phyloP scores from a whole-genome alignment of 2,888 invertebrate genomes.

The Helobdella robusta region DNA sequence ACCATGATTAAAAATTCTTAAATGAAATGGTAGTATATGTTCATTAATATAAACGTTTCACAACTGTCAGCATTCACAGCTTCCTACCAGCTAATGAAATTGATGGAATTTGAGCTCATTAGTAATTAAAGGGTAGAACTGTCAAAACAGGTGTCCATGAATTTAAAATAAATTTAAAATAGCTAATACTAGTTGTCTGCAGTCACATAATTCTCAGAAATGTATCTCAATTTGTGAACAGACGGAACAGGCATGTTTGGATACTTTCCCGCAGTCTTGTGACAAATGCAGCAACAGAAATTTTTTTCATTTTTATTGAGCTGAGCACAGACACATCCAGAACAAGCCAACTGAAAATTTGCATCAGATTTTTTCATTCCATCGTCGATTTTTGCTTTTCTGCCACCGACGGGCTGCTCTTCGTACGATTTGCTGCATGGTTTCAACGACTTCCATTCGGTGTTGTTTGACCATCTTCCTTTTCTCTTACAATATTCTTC shows the following conservation, averaged over 20 bases:
- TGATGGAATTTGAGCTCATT: neutral
- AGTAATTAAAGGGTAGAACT: neutral
- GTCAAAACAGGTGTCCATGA: too few species aligned
- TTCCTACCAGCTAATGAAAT: neutral
- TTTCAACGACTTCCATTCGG: too few species aligned
- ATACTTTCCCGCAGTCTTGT: neutral
- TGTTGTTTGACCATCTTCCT: too few species aligned
- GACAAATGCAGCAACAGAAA: too few species aligned
- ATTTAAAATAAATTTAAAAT: too few species aligned
- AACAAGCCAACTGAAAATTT: neutral
- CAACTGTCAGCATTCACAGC: too few species aligned
- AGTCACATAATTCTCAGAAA: constrained; percentile 25
- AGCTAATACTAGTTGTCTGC: constrained; percentile 24
- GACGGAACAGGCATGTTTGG: constrained; percentile 9
- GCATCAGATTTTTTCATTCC: neutral
- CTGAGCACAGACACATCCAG: constrained; percentile 1
- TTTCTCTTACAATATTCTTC: constrained; percentile 19
- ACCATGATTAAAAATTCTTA: too few species aligned
- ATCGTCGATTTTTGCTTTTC: neutral
- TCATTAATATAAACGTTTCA: too few species aligned
- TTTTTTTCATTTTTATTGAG: neutral
- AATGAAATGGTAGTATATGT: too few species aligned
- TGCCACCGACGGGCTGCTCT: constrained; percentile 24
- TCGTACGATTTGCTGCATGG: constrained; percentile 16
- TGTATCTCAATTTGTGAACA: constrained; percentile 25